These are phyloP conservation scores for Pterocles burchelli DNA, from an alignment of 2,113 vertebrate species.

Conservation along the genomic window DNA sequence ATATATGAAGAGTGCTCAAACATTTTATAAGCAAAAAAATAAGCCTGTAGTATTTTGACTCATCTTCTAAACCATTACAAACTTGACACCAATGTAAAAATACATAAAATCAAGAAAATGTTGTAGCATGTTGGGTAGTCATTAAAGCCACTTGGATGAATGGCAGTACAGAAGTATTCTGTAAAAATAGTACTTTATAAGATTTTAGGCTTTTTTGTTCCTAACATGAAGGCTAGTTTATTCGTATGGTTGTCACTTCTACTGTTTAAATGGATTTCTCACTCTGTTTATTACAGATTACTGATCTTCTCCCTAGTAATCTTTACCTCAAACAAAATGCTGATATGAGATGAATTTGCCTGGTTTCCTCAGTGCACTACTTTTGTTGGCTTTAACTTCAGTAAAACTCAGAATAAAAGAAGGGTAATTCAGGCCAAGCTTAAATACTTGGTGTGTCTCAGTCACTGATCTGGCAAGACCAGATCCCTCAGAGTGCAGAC, in stretches of 20 bases:
- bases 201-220: neutral
- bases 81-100: neutral
- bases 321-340: neutral
- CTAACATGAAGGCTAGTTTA: neutral
- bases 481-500: neutral
- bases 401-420: neutral
- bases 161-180: neutral
- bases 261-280: neutral
- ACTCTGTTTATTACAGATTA: neutral
- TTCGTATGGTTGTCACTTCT: neutral
- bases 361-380: neutral
- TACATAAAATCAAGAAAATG: neutral
- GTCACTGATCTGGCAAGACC: neutral
- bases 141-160: neutral
- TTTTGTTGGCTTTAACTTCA: neutral
- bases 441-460: neutral
- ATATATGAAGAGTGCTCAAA: neutral
- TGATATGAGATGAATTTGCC: neutral
- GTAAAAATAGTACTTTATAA: neutral
- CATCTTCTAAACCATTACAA: conserved; percentile 17
- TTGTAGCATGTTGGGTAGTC: neutral
- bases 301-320: neutral
- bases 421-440: neutral
- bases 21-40: neutral
- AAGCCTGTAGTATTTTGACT: neutral